Conservation (phyloP, 2,113 vertebrate genomes). For the Phyllopteryx taeniolatus region DNA sequence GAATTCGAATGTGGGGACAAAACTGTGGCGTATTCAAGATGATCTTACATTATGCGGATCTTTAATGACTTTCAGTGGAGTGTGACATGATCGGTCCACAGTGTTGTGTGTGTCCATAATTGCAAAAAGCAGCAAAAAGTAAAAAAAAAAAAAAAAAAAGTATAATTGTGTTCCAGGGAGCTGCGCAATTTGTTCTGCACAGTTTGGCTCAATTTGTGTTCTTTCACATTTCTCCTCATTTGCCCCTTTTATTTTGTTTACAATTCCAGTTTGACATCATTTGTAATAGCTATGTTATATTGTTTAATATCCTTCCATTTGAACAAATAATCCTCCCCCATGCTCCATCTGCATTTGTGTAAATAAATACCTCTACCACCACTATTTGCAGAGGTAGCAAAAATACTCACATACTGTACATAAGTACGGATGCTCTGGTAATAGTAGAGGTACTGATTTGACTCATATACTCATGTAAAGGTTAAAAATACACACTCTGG, state of each 20-base stretch:
- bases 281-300: not conserved
- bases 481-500: not conserved
- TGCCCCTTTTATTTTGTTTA: not conserved
- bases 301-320: not conserved
- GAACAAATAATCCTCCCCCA: not conserved
- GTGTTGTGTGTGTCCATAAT: no score
- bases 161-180: not conserved
- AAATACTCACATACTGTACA: not conserved
- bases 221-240: no score
- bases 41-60: not conserved
- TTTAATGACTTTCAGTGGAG: no score
- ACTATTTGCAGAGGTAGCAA: not conserved
- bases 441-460: not conserved
- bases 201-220: no score
- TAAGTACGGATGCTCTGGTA: not conserved
- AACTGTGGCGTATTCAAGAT: not conserved
- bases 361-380: not conserved
- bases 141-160: no score
- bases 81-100: no score
- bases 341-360: not conserved
- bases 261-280: not conserved
- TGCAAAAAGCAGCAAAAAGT: no score
- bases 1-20: not conserved
- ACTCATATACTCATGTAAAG: not conserved
- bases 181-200: no score